Evolutionary conservation across 2,888 invertebrate genomes (phyloP).

Genomic region (Sphecodes monilicornis): DNA sequence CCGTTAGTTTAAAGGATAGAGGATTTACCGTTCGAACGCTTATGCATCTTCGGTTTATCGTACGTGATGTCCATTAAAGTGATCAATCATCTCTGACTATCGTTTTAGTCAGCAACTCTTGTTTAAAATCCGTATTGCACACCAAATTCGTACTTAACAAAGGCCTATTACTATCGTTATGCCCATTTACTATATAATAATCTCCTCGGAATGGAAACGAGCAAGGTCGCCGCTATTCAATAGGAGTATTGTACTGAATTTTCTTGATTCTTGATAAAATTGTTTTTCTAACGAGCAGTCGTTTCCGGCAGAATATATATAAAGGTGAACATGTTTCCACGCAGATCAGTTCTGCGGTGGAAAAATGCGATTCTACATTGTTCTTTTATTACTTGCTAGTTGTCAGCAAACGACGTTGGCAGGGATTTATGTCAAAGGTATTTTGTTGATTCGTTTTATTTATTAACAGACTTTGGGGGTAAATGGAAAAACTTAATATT

Average conservation of each 20-base stretch:
- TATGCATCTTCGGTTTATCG: not conserved
- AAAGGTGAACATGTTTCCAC: slow-evolving; percentile 50
- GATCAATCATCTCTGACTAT: not conserved
- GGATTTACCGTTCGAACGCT: not conserved
- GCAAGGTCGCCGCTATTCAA: slow-evolving; percentile 56
- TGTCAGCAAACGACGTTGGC: slow-evolving; percentile 41
- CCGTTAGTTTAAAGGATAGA: not conserved
- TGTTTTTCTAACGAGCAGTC: slow-evolving; percentile 67
- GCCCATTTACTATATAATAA: slow-evolving; percentile 10
- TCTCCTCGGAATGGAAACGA: slow-evolving; percentile 28
- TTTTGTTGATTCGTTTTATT: slow-evolving; percentile 20
- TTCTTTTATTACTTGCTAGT: slow-evolving; percentile 47
- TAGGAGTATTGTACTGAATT: slow-evolving; percentile 33
- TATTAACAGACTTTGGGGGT: not conserved
- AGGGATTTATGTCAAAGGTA: slow-evolving; percentile 56
- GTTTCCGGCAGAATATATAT: slow-evolving; percentile 70
- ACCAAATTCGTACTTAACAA: slow-evolving; percentile 11
- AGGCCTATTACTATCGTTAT: not conserved
- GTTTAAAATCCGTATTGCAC: not conserved
- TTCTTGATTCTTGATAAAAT: slow-evolving; percentile 69
- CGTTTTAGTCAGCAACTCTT: not conserved
- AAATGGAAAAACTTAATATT: not conserved
- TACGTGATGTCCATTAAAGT: not conserved
- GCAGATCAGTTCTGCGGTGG: slow-evolving; percentile 26
- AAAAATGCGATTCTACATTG: slow-evolving; percentile 56